Evolutionary conservation across 2,888 invertebrate species (phyloP).

Genomic region (Thereva unica): DNA sequence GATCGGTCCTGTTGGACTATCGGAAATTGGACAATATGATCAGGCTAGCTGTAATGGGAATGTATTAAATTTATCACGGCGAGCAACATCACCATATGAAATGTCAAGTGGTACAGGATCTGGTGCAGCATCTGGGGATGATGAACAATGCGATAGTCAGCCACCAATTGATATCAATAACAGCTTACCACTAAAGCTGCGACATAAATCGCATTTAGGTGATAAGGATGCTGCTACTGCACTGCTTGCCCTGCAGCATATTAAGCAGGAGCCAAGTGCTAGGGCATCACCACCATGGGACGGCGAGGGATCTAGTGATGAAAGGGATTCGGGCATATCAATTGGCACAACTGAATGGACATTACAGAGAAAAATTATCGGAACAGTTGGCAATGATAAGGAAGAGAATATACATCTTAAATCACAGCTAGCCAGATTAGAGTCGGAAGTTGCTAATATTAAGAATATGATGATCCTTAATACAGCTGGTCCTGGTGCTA

Average conservation of each 20-base stretch:
- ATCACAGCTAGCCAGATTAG: slow-evolving; percentile 83
- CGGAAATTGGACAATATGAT: slow-evolving; percentile 13
- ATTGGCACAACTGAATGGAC: slow-evolving; percentile 61
- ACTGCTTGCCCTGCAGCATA: slow-evolving; percentile 79
- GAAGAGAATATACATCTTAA: slow-evolving; percentile 78
- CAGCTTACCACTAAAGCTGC: slow-evolving; percentile 84
- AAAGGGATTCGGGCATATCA: slow-evolving; percentile 87
- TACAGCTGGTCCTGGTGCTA: slow-evolving; percentile 45
- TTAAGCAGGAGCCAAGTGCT: slow-evolving; percentile 82
- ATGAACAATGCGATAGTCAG: slow-evolving; percentile 60
- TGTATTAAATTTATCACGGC: slow-evolving; percentile 73
- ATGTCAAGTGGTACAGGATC: slow-evolving; percentile 67
- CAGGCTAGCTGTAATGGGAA: slow-evolving; percentile 49
- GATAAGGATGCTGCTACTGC: slow-evolving; percentile 87
- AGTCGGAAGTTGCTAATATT: slow-evolving; percentile 88
- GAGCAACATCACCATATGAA: slow-evolving; percentile 78
- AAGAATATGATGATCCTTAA: slow-evolving; percentile 79
- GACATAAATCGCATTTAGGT: slow-evolving; percentile 88
- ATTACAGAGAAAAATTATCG: slow-evolving; percentile 51
- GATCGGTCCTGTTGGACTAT: background rate
- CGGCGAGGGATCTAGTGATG: slow-evolving; percentile 87
- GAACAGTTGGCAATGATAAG: slow-evolving; percentile 44
- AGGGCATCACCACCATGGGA: slow-evolving; percentile 84
- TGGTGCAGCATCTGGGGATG: slow-evolving; percentile 61
- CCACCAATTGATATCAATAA: slow-evolving; percentile 69